Evolutionary conservation across 2,888 invertebrate genomes (phyloP), one percentile per base, ranked within the genome.

Genomic region (Eupithecia dodoneata): DNA sequence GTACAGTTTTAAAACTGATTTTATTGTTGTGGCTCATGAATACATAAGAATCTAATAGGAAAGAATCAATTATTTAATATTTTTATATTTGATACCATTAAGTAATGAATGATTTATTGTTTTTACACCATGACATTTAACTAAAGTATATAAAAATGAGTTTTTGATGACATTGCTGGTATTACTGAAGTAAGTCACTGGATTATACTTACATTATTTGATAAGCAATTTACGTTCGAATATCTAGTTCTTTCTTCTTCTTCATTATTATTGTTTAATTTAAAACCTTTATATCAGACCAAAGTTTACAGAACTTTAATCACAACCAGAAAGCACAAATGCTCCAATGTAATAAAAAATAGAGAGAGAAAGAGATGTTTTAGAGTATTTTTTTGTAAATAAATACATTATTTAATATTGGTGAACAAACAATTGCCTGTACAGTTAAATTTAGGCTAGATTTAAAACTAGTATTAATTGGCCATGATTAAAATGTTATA

Each of bases 371-470:
- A 87, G 85, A 86, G 81, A 84, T 82, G 84, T 87, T 83, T 84
- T 82, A 83, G 84, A 84, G 85, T 81, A 84, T 86, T 83, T 85
- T 83, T 87, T 83, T 93, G 93, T 92, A 94, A 90, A 94, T 93
- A 93, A 55, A 63, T 91, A 91, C 63, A 75, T 76, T 71, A 78
- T 89, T 89, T 91, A 89, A 88, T 85, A 88, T 86, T 83, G 83
- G 88, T 86, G 83, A 86, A 87, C 85, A 86, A 88, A 88, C 88
- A 89, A 87, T 87, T 88, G 85, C 87, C 84, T 94, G 94, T 94
- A 94, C 93, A 94, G 93, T 90, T 91, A 91, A 86, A 85, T 89
- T 86, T 87, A 87, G 87, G 86, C 87, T 90, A 92, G 88, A 84
- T 86, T 83, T 88, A 87, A 87, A 86, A 86, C 76, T 93, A 93